Evolutionary conservation across 2,797 vertebrate species (phyloP), one percentile per base, ranked within the genome.

Genomic region (Intellagama lesueurii): DNA sequence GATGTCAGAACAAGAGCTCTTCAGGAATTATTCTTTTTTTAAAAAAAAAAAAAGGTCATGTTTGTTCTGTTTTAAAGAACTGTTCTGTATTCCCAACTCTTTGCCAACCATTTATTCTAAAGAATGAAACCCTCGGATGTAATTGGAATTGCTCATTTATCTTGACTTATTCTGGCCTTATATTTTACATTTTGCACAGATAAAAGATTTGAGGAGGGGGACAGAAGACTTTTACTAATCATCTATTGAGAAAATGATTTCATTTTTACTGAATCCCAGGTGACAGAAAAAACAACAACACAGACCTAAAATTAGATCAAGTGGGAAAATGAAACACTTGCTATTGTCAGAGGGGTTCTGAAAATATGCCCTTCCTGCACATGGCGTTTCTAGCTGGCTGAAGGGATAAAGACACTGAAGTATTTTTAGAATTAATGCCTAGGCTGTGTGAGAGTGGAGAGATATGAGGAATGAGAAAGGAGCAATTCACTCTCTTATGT

Each of bases 141-240:
- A 84, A 92, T 91, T 81, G 90, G 89, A 90, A 91, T 60, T 89
- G 90, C 85, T 90, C 83, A 28, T 60, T 95, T 94, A 91, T 92
- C 91, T 92, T 89, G 92, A 91, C 89, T 90, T 93, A 90, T 86
- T 95, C 89, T 82, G 90, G 60, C 90, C 90, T 92, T 86, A 83
- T 85, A 89, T 89, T 89, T 78, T 91, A 77, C 89, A 32, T 92
- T 88, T 70, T 69, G 17, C 1, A 6, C 70, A 86, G 83, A 47
- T 72, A 89, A 83, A 49, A 84, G 8, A 69, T 4, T 1, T 86
- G 86, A 30, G 7, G 8, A 16, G 26, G 16, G n/a, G 40, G 56
- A 76, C 1, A 11, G 83, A 90, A 86, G 83, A 81, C 56, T 56
- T 91, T 91, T 90, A 77, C 35, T 73, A 82, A 1, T 78, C 47